phyloP scores from a whole-genome alignment of 2,797 vertebrate species.

The Cuculus canorus region DNA sequence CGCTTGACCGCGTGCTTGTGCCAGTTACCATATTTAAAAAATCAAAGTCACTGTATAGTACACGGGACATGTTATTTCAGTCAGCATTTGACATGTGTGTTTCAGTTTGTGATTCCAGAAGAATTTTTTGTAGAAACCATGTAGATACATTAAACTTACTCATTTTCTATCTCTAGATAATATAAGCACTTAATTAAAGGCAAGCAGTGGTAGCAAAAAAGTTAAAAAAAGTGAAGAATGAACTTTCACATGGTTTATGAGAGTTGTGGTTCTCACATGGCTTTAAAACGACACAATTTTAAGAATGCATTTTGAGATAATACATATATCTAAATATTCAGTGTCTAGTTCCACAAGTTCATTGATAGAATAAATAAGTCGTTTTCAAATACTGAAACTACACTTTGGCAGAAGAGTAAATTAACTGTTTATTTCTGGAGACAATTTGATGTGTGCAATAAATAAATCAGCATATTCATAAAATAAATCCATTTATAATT shows the following conservation, averaged over 20 bases:
- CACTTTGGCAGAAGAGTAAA: constrained; percentile 27
- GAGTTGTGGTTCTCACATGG: background rate
- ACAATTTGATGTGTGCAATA: constrained; percentile 36
- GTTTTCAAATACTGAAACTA: constrained; percentile 54
- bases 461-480: constrained; percentile 51
- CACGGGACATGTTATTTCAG: background rate
- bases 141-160: constrained; percentile 7
- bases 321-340: background rate
- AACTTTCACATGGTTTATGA: background rate
- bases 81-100: background rate
- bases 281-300: background rate
- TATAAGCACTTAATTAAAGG: constrained; percentile 19
- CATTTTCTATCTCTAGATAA: background rate
- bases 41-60: background rate
- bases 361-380: background rate
- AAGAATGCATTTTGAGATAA: background rate
- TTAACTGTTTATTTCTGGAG: constrained; percentile 56
- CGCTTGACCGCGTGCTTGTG: background rate
- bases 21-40: background rate
- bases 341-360: background rate
- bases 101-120: background rate
- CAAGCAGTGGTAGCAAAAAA: background rate
- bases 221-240: background rate
- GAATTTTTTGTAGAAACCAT: background rate
- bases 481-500: constrained; percentile 24